phyloP scores from a whole-genome alignment of 2,797 vertebrate genomes.

The Sebastiscus albofasciatus region DNA sequence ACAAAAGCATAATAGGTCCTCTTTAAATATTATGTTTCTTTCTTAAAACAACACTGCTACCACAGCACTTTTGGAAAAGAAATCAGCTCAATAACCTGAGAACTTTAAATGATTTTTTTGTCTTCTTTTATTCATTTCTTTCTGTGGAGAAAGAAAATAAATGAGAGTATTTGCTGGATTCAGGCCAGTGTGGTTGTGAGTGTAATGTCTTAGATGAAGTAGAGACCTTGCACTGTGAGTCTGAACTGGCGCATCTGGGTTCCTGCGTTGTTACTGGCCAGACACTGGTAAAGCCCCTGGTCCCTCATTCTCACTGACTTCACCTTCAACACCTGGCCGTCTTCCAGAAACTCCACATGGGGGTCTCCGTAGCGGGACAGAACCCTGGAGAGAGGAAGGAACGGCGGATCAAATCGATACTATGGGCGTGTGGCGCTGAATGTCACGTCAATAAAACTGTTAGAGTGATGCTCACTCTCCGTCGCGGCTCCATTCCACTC shows the following conservation, averaged over 20 bases:
- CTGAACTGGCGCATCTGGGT: conserved; percentile 88
- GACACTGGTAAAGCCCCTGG: conserved; percentile 88
- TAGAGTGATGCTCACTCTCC: conserved; percentile 85
- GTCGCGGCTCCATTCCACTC: conserved; percentile 90
- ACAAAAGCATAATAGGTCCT: too few species aligned
- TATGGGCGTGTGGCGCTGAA: neutral
- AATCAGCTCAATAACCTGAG: neutral
- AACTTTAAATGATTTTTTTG: neutral
- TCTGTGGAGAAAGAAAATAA: neutral
- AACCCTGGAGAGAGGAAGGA: conserved; percentile 72
- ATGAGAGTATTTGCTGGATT: neutral
- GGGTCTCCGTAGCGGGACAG: conserved; percentile 81
- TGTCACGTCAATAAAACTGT: neutral
- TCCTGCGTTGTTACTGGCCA: conserved; percentile 89
- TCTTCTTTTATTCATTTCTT: neutral
- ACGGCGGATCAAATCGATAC: neutral
- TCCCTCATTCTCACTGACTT: conserved; percentile 82
- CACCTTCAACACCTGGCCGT: conserved; percentile 85
- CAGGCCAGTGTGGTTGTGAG: neutral
- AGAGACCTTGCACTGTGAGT: conserved; percentile 82
- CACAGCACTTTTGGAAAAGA: neutral
- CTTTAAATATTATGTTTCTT: neutral
- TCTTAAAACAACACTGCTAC: neutral
- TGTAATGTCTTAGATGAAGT: conserved; percentile 25
- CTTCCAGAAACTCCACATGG: conserved; percentile 83